Conservation (phyloP, 2,113 vertebrate genomes). For the Mellivora capensis region DNA sequence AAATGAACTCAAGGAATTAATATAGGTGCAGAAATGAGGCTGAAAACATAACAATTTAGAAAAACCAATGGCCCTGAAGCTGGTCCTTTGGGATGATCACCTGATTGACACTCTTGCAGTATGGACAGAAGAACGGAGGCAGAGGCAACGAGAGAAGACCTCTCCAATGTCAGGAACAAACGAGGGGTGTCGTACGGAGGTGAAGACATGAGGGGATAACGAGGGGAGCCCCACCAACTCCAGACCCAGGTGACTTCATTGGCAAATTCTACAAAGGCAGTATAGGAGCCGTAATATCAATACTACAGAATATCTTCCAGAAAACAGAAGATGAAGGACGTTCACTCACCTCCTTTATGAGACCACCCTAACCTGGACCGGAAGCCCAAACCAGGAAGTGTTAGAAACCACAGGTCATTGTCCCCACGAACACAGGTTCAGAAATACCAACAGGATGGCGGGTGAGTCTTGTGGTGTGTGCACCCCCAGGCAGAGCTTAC, state of each 20-base stretch:
- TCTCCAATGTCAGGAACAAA: fast-evolving
- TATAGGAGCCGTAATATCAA: not conserved
- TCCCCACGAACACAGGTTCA: not conserved
- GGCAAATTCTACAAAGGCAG: not conserved
- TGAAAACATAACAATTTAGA: not conserved
- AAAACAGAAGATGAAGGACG: not conserved
- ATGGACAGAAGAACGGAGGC: not conserved
- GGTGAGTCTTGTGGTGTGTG: not conserved
- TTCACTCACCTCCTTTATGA: not conserved
- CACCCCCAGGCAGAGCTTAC: not conserved
- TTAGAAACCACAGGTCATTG: not conserved
- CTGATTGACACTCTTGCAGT: not conserved
- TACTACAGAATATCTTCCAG: not conserved
- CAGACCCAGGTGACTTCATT: not conserved
- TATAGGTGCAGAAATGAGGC: not conserved
- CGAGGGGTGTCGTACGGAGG: fast-evolving
- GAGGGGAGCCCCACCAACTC: not conserved
- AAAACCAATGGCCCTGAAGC: not conserved
- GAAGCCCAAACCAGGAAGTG: not conserved
- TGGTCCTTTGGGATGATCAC: not conserved
- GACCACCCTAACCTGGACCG: not conserved
- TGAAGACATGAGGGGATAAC: fast-evolving
- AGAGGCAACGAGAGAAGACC: not conserved
- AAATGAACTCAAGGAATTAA: not conserved
- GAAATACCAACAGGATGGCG: fast-evolving